phyloP scores from a whole-genome alignment of 2,888 invertebrate genomes.

The Ceriagrion tenellum region DNA sequence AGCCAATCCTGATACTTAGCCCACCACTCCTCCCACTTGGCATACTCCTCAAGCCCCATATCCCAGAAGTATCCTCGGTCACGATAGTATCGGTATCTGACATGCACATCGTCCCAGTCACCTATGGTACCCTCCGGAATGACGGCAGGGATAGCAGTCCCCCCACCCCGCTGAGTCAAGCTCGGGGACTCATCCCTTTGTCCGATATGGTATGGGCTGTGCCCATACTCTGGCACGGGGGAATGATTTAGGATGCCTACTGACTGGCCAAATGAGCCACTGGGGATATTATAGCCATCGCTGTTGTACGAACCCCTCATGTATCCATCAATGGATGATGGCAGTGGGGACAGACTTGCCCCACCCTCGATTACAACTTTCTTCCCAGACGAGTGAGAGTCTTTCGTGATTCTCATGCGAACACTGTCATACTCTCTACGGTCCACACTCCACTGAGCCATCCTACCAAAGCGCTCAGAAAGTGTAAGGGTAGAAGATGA shows the following conservation, averaged over 20 bases:
- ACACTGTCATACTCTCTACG: constrained; percentile 92
- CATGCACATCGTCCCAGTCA: constrained; percentile 92
- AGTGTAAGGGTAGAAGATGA: constrained; percentile 81
- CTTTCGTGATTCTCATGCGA: constrained; percentile 88
- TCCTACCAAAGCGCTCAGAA: constrained; percentile 93
- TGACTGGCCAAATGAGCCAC: constrained; percentile 60
- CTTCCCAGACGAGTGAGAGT: constrained; percentile 81
- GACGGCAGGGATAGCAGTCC: neutral
- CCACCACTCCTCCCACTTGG: constrained; percentile 98
- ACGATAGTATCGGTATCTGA: constrained; percentile 88
- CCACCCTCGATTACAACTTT: constrained; percentile 70
- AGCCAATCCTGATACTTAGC: constrained; percentile 95
- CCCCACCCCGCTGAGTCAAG: neutral
- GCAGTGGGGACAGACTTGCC: constrained; percentile 64
- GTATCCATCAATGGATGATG: constrained; percentile 45
- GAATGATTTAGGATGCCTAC: constrained; percentile 10
- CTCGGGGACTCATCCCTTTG: constrained; percentile 45
- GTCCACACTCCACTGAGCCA: constrained; percentile 94
- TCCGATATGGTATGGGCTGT: constrained; percentile 14
- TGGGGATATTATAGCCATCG: neutral
- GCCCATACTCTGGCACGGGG: constrained; percentile 53
- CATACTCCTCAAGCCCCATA: constrained; percentile 88
- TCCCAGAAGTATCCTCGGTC: constrained; percentile 91
- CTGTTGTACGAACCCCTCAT: constrained; percentile 6
- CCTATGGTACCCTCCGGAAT: constrained; percentile 71